Percentiles rank a stretch among this genome's conserved stretches.
phyloP scores from a whole-genome alignment of 30 jellyfish, hydroid and myxozoan species.

The Hydractinia symbiolongicarpus region DNA sequence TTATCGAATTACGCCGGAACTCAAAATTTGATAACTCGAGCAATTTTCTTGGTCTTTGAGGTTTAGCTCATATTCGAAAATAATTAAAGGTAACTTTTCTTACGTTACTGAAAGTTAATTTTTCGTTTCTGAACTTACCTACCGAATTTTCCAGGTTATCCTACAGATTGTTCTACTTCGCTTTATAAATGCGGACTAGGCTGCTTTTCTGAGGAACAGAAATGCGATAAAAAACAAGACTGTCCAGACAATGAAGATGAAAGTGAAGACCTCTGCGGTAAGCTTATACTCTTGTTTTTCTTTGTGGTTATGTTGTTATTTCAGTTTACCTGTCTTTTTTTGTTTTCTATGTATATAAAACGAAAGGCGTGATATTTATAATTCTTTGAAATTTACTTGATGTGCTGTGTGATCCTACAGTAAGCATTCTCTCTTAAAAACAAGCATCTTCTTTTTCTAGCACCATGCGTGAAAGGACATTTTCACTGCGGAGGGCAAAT shows the following conservation, averaged over 20 bases:
- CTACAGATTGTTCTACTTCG: not conserved
- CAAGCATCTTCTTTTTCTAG: not conserved
- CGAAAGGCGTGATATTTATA: no score
- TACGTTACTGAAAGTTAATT: no score
- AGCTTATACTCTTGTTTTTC: not conserved
- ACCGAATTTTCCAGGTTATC: not conserved
- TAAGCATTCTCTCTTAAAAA: not conserved
- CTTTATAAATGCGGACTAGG: slow-evolving; percentile 36
- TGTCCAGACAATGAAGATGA: slow-evolving; percentile 84
- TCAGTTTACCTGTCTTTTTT: not conserved
- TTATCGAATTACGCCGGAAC: no score
- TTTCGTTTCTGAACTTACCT: no score
- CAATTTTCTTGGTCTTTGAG: no score
- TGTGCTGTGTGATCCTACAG: no score
- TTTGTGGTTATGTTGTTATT: slow-evolving; percentile 1
- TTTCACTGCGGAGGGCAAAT: slow-evolving; percentile 13
- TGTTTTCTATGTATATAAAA: not conserved
- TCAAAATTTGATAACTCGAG: no score
- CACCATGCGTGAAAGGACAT: slow-evolving; percentile 7
- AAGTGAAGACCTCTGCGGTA: slow-evolving; percentile 42
- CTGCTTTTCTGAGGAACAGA: slow-evolving; percentile 46
- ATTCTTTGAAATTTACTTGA: no score
- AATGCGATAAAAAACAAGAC: slow-evolving; percentile 50
- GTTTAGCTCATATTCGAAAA: no score
- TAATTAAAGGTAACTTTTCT: no score